Evolutionary conservation across 2,888 invertebrate species (phyloP).

Genomic region (Nowickia ferox): DNA sequence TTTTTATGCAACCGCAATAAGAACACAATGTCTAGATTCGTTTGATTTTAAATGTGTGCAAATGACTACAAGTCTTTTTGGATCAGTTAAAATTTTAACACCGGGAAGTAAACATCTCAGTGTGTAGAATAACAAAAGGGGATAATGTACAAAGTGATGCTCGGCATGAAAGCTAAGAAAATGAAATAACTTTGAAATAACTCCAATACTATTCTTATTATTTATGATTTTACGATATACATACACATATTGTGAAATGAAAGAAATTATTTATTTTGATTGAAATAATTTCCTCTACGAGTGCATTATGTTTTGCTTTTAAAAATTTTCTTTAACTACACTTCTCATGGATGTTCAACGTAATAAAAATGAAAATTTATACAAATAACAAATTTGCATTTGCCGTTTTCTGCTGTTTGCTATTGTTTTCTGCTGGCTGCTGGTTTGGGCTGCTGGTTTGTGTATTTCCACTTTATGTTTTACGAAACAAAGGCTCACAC

Average conservation of each 20-base stretch:
- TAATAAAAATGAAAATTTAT: conserved; percentile 31
- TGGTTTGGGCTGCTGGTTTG: conserved; percentile 5
- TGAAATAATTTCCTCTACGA: conserved; percentile 10
- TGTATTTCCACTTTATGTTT: conserved; percentile 44
- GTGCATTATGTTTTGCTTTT: conserved; percentile 26
- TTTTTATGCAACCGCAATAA: conserved; percentile 31
- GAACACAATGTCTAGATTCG: conserved; percentile 19
- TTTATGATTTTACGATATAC: neutral
- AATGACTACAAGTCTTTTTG: conserved; percentile 7
- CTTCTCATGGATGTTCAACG: conserved; percentile 44
- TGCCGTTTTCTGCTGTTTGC: conserved; percentile 45
- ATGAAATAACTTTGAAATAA: neutral
- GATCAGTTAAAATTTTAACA: conserved; percentile 32
- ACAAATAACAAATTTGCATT: conserved; percentile 67
- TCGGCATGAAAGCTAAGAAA: conserved; percentile 17
- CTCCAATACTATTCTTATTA: neutral
- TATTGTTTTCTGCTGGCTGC: conserved; percentile 51
- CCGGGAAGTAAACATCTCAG: conserved; percentile 41
- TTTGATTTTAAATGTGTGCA: conserved; percentile 19
- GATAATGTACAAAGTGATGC: conserved; percentile 5
- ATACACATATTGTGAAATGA: neutral
- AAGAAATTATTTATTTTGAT: conserved; percentile 4
- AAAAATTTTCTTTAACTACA: conserved; percentile 42
- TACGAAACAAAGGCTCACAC: conserved; percentile 66
- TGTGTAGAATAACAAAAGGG: conserved; percentile 18